Evolutionary conservation across 2,113 vertebrate genomes (phyloP).

Genomic region (Lycaon pictus): DNA sequence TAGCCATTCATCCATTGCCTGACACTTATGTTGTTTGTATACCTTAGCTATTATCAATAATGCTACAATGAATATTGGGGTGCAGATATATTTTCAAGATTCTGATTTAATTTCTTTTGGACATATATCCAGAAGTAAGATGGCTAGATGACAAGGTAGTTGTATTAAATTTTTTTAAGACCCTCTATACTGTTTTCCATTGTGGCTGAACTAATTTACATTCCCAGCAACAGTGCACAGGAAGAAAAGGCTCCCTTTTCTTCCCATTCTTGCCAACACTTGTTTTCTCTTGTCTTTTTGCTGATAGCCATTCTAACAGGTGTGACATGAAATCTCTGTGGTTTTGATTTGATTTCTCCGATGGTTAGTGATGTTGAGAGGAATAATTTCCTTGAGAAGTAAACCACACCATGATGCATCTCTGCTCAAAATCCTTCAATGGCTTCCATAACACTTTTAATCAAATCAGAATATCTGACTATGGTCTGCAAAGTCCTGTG

Average conservation of each 20-base stretch:
- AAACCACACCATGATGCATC: background rate
- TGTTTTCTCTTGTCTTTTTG: background rate
- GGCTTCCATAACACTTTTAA: background rate
- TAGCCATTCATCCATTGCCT: background rate
- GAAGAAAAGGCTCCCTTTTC: background rate
- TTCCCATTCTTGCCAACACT: background rate
- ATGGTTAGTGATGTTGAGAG: background rate
- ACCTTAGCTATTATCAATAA: background rate
- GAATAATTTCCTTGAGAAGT: background rate
- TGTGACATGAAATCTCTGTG: background rate
- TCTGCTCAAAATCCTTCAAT: background rate
- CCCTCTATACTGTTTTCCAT: background rate
- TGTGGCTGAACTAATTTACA: background rate
- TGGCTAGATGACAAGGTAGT: background rate
- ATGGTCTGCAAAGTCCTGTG: background rate
- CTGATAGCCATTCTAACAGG: background rate
- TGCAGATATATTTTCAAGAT: background rate
- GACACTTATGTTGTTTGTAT: background rate
- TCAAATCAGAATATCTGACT: background rate
- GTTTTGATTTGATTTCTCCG: background rate
- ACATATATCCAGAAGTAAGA: background rate
- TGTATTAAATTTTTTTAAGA: background rate
- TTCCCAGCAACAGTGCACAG: background rate
- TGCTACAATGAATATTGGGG: background rate
- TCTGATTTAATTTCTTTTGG: background rate